Percentiles rank a stretch among this genome's conserved stretches.
phyloP scores from a whole-genome alignment of 2,888 invertebrate species.

The Adineta ricciae region DNA sequence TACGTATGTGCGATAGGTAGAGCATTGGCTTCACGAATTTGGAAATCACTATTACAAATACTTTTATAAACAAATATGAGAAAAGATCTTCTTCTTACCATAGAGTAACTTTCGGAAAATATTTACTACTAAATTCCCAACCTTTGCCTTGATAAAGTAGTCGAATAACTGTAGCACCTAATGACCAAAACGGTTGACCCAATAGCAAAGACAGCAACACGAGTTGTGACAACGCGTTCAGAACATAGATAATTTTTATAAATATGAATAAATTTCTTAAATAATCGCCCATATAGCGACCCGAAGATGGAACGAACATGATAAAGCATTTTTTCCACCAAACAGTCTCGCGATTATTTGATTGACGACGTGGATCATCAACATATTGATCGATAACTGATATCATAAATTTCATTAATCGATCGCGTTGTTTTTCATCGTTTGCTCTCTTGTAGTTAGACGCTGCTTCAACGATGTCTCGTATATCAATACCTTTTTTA shows the following conservation, averaged over 20 bases:
- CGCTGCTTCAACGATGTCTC: conserved; percentile 34
- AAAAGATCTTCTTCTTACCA: neutral
- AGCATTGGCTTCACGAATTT: conserved; percentile 29
- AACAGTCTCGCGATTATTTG: conserved; percentile 16
- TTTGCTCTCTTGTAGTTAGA: conserved; percentile 28
- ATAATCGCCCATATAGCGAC: conserved; percentile 34
- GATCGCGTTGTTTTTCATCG: conserved; percentile 25
- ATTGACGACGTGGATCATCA: conserved; percentile 33
- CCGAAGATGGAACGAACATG: neutral
- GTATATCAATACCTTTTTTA: conserved; percentile 25
- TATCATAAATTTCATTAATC: conserved; percentile 29
- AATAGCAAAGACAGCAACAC: conserved; percentile 26
- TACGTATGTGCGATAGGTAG: conserved; percentile 29
- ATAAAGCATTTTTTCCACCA: neutral
- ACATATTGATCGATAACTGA: conserved; percentile 33
- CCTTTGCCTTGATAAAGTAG: conserved; percentile 28
- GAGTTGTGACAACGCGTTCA: conserved; percentile 24
- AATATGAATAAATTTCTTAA: conserved; percentile 33
- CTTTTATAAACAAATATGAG: neutral
- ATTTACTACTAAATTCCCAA: conserved; percentile 30
- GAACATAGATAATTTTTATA: conserved; percentile 25
- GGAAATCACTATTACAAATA: conserved; percentile 33
- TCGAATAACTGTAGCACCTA: conserved; percentile 27
- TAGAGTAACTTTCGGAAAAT: conserved; percentile 34
- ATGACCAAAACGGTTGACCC: conserved; percentile 31